Evolutionary conservation across 2,888 invertebrate genomes (phyloP), one percentile per base, ranked within the genome.

Genomic region (Spialia ferax): DNA sequence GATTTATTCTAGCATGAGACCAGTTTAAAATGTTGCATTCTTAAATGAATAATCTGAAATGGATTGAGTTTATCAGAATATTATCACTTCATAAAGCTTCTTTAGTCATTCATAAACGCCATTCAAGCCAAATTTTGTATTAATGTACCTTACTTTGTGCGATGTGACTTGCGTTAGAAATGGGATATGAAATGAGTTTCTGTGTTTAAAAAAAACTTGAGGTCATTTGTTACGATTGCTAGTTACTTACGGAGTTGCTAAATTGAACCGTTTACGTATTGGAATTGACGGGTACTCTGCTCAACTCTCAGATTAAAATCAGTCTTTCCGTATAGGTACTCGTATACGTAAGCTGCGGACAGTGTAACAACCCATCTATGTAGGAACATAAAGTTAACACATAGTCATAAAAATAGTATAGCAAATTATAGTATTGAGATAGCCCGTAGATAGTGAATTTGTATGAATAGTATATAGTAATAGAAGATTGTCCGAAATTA

Each of bases 71-170:
- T n/a, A n/a, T n/a, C n/a, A n/a, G n/a, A n/a, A n/a, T n/a, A n/a
- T n/a, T n/a, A n/a, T n/a, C n/a, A n/a, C n/a, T n/a, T n/a, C n/a
- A 26, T 6, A 26, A 26, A 26, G 26, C 26, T 4, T 26, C 13
- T 7, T n/a, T 10, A 29, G 18, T 10, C 8, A 10, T 10, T 59
- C n/a, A 26, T 20, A 11, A 18, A 22, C 62, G 35, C 22, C 52
- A 52, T 35, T 62, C 22, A 35, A 6, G 2, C 13, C 35, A 15
- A 35, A 38, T 38, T 62, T 62, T 50, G 62, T 62, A 62, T 62
- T 62, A 62, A 52, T 62, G 62, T 54, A 38, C 23, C 23, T 15
- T 48, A 35, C n/a, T n/a, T 42, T 42, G n/a, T 59, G 42, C 15
- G 50, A 52, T n/a, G 18, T 29, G 32, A 32, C 18, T 8, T 20